Conservation (phyloP, 2,113 vertebrate species). For the Pampusana beccarii region DNA sequence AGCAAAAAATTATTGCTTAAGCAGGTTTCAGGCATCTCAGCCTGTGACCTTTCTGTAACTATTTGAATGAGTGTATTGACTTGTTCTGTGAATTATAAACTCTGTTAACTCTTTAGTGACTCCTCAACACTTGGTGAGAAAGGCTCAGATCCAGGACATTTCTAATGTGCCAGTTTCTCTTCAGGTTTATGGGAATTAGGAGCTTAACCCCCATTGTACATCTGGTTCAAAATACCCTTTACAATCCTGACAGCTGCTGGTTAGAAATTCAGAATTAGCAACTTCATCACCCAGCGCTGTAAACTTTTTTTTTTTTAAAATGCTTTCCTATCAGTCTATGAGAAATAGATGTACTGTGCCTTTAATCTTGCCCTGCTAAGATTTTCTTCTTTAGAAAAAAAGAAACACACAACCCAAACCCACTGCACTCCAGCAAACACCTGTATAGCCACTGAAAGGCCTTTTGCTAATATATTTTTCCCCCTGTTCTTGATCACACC, state of each 20-base stretch:
- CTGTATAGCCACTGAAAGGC: constrained; percentile 66
- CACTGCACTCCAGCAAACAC: constrained; percentile 57
- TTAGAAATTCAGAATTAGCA: neutral
- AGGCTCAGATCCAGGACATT: neutral
- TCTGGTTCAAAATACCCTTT: neutral
- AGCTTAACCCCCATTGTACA: neutral
- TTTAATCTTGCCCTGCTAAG: constrained; percentile 44
- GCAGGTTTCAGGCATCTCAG: constrained; percentile 45
- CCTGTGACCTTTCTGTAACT: constrained; percentile 49
- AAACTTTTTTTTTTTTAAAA: neutral
- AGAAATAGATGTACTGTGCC: constrained; percentile 33
- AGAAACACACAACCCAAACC: neutral
- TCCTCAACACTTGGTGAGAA: neutral
- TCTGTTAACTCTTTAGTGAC: constrained; percentile 41
- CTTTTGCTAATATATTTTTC: constrained; percentile 51
- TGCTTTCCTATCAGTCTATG: neutral
- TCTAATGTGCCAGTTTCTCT: neutral
- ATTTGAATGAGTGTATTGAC: constrained; percentile 43
- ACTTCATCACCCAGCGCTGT: neutral
- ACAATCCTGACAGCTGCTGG: neutral
- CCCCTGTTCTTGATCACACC: constrained; percentile 76
- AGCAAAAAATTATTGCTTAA: constrained; percentile 48
- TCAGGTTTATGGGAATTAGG: neutral
- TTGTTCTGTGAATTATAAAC: constrained; percentile 57
- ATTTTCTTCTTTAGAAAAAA: neutral